Base-by-base conservation (phyloP, 2,797 vertebrate species). In the Naso thynnoides region DNA sequence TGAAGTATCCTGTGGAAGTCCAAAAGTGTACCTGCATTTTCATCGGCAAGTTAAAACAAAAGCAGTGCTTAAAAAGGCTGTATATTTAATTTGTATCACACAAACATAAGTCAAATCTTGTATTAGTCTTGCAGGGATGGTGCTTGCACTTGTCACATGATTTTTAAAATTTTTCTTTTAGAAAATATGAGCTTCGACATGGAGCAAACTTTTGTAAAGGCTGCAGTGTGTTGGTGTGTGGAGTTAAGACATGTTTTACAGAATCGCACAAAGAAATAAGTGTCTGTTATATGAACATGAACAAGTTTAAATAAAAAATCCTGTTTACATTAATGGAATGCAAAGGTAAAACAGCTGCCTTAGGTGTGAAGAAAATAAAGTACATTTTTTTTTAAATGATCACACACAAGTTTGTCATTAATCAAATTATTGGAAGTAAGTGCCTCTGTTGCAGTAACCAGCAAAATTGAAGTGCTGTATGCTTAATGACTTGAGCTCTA, bases 401-500 rank as follows among this genome's bases (percentile, higher is more conserved):
- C 16, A 8, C 42, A 73, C 60, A 77, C 29, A 76, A 69, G 62
- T 83, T 38, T 65, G 33, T 70, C 82, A 84, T 80, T 76, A 73
- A 80, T 80, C 79, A 11, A 77, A 84, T 78, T 84, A 78, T 80
- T 72, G 69, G 13, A 36, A 81, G 27, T 44, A 62, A 67, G 74
- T 77, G 80, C 79, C 85, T 89, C 75, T 89, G 77, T 70, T 39
- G 57, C 56, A 85, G 79, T 85, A 87, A 91, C 88, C 76, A 71
- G 53, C 75, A 21, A 89, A 91, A 90, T 85, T 91, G 61, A 88
- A 79, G 77, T 83, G 74, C 53, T 88, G 81, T 86, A 63, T 86
- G 74, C 78, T 75, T 86, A 88, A 92, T 87, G 64, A 80, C 67
- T 70, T 85, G 61, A 50, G 38, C 39, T 83, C 65, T 73, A 50